Evolutionary conservation across 1,140 invertebrate genomes (phyloP).

Genomic region (Nomia melanderi): DNA sequence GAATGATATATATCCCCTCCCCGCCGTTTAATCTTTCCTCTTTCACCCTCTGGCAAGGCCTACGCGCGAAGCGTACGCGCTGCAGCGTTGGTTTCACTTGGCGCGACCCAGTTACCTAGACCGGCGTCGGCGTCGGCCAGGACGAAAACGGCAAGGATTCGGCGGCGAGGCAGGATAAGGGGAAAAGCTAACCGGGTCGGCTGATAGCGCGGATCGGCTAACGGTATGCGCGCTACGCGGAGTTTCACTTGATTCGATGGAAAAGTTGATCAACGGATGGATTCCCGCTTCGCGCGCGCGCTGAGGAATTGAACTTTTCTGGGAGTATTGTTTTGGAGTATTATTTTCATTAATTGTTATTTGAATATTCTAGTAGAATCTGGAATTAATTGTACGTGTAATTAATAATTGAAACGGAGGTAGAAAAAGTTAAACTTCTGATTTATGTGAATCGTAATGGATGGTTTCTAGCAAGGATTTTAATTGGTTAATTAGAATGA

Average conservation of each 20-base stretch:
- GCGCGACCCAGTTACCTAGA: constrained; percentile 63
- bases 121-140: constrained; percentile 18
- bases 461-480: no score
- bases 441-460: no score
- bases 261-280: not conserved
- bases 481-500: no score
- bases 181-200: constrained; percentile 39
- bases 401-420: no score
- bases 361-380: no score
- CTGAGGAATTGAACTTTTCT: no score
- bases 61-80: constrained; percentile 58
- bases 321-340: no score
- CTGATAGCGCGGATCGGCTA: constrained; percentile 48
- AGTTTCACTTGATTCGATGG: not conserved
- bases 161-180: constrained; percentile 18
- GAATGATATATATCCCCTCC: constrained; percentile 1
- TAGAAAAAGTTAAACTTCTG: no score
- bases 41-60: constrained; percentile 7
- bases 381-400: no score
- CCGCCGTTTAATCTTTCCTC: no score
- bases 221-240: constrained; percentile 34
- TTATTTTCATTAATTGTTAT: no score
- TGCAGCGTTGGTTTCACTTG: constrained; percentile 72
- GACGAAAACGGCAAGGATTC: constrained; percentile 54
- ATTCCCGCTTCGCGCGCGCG: no score